Conservation (phyloP, 2,113 vertebrate genomes). For the Oostethus manadensis region DNA sequence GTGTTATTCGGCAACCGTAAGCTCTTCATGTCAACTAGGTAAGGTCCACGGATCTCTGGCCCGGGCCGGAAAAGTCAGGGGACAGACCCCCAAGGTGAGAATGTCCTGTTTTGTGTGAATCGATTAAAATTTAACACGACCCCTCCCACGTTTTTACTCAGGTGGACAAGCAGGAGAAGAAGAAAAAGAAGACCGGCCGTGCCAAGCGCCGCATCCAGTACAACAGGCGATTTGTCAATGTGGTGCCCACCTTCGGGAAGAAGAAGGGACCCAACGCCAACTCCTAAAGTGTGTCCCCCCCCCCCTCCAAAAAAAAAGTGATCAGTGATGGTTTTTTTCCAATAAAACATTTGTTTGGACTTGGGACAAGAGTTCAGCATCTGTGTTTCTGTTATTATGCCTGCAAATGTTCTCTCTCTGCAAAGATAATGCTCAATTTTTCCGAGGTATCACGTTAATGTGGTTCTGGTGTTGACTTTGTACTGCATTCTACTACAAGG, state of each 20-base stretch:
- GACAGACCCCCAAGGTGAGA: constrained; percentile 77
- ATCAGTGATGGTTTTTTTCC: constrained; percentile 48
- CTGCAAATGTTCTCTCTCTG: no score
- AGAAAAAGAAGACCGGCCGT: constrained; percentile 80
- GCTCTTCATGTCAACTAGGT: constrained; percentile 43
- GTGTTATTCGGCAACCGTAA: not conserved
- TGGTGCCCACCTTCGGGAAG: constrained; percentile 78
- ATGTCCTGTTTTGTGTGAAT: no score
- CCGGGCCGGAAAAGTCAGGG: constrained; percentile 79
- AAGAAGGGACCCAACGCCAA: constrained; percentile 81
- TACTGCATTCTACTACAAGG: no score
- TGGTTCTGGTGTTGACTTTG: no score
- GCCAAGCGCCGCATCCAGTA: constrained; percentile 82
- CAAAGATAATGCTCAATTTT: no score
- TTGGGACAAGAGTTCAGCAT: constrained; percentile 30
- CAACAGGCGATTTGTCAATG: constrained; percentile 78
- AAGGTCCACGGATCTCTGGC: constrained; percentile 81
- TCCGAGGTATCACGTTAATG: no score
- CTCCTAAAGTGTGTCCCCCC: constrained; percentile 58
- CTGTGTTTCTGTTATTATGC: no score
- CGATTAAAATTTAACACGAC: not conserved
- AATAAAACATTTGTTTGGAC: constrained; percentile 59
- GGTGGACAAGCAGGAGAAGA: constrained; percentile 82
- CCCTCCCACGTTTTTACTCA: constrained; percentile 14
- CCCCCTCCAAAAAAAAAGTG: not conserved